A percentile compares a stretch with the other conserved stretches of the same genome.
Evolutionary conservation across 1,140 invertebrate species (phyloP).

Genomic region (Drosophila kikkawai): DNA sequence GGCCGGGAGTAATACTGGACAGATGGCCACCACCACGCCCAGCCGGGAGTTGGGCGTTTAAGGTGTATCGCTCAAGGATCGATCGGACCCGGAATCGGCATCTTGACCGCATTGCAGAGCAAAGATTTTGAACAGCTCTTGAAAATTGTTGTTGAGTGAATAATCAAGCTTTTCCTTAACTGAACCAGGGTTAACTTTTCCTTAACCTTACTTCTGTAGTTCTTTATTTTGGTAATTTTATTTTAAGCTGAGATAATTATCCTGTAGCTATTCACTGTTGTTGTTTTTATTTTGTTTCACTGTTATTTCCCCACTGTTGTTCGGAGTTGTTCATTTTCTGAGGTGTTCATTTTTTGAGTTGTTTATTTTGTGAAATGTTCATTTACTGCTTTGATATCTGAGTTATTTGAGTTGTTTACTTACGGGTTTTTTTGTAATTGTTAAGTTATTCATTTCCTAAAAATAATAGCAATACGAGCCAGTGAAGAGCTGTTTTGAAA

Average conservation of each 20-base stretch:
- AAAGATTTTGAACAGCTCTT: constrained; percentile 42
- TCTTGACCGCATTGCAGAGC: constrained; percentile 15
- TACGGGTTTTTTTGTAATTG: too few relatives aligned
- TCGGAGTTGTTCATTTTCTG: not conserved
- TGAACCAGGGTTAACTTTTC: not conserved
- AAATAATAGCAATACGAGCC: not conserved
- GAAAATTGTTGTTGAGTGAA: not conserved
- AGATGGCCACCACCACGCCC: constrained; percentile 82
- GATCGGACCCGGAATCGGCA: constrained; percentile 19
- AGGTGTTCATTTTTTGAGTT: not conserved
- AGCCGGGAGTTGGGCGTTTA: constrained; percentile 83
- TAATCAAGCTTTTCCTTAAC: not conserved
- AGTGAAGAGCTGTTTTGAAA: not conserved
- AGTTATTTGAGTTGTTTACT: not conserved
- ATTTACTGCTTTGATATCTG: not conserved
- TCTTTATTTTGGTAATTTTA: not conserved
- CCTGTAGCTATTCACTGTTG: not conserved
- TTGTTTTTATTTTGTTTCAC: not conserved
- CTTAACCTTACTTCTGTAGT: not conserved
- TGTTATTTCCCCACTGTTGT: not conserved
- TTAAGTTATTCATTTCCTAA: not conserved
- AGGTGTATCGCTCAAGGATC: constrained; percentile 16
- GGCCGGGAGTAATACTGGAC: constrained; percentile 79
- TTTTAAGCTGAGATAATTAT: too few relatives aligned
- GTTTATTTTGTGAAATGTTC: not conserved